phyloP scores from a whole-genome alignment of 2,113 vertebrate species.

The Myodes glareolus region DNA sequence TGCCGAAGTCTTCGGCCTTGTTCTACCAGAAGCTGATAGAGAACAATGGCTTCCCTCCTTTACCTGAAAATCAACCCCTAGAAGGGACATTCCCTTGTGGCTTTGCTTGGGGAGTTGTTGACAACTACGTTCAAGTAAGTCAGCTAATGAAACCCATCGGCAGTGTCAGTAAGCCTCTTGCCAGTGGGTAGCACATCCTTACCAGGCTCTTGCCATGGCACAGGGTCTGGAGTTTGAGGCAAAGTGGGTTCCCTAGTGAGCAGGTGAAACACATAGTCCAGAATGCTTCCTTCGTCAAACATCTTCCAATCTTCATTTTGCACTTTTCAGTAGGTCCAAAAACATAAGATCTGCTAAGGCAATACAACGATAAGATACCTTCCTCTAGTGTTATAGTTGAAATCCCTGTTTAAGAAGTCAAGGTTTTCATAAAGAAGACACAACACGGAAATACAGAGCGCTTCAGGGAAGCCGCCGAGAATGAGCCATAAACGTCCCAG shows the following conservation, averaged over 20 bases:
- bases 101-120: slow-evolving; percentile 96
- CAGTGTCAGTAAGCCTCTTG: slow-evolving; percentile 53
- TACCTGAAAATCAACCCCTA: slow-evolving; percentile 91
- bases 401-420: neutral
- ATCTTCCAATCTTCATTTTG: neutral
- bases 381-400: neutral
- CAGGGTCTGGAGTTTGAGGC: neutral
- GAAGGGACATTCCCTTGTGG: slow-evolving; percentile 93
- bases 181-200: slow-evolving; percentile 64
- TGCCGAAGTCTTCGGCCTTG: slow-evolving; percentile 94
- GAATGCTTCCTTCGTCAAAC: neutral
- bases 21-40: slow-evolving; percentile 96
- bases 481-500: neutral
- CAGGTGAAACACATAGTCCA: neutral
- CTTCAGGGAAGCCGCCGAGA: neutral
- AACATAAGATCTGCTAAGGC: neutral
- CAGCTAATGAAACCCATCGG: slow-evolving; percentile 41
- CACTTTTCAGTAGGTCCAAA: neutral
- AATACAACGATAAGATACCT: neutral
- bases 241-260: neutral
- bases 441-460: neutral
- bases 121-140: slow-evolving; percentile 95
- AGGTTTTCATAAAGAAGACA: neutral
- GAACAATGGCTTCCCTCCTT: slow-evolving; percentile 94
- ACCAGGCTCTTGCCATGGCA: slow-evolving; percentile 38